Percentiles rank a stretch among this genome's conserved stretches.
These are phyloP conservation scores for Corticium candelabrum DNA, from an alignment of 37 sponge, comb jelly and placozoan genomes.

Conservation along the genomic window DNA sequence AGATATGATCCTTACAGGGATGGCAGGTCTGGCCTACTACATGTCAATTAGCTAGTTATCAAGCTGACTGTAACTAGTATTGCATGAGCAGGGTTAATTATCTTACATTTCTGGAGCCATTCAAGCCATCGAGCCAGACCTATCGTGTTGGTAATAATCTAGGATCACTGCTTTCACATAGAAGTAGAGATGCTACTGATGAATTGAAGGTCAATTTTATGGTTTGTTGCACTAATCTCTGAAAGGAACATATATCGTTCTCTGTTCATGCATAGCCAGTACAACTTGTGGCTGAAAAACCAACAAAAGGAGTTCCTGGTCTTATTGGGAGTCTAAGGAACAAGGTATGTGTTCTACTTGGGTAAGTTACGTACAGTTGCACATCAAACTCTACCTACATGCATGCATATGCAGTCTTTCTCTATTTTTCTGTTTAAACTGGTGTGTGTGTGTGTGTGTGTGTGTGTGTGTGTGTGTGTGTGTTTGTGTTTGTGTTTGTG, in stretches of 20 bases:
- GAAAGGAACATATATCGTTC: not conserved
- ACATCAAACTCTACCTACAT: no score
- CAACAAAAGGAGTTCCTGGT: conserved; percentile 1
- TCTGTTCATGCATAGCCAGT: not conserved
- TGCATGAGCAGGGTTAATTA: not conserved
- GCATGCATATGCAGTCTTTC: no score
- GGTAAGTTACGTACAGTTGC: no score
- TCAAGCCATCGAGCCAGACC: conserved; percentile 1
- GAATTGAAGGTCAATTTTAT: not conserved
- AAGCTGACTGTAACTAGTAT: not conserved
- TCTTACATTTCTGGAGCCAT: not conserved
- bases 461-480: no score
- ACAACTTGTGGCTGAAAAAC: not conserved
- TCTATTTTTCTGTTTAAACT: no score
- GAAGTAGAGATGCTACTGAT: not conserved
- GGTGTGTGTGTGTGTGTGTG: no score
- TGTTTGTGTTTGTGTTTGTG: no score
- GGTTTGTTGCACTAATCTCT: no score
- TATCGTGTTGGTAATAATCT: conserved; percentile 6
- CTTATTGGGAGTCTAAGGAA: not conserved
- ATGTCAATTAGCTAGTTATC: not conserved
- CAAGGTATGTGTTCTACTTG: no score
- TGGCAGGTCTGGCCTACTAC: no score
- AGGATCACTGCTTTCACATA: not conserved
- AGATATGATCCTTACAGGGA: not conserved